A percentile compares a stretch with the other conserved stretches of the same genome.
These are phyloP conservation scores for Diaprepes abbreviatus DNA, from an alignment of 2,888 invertebrate species.

Conservation along the genomic window DNA sequence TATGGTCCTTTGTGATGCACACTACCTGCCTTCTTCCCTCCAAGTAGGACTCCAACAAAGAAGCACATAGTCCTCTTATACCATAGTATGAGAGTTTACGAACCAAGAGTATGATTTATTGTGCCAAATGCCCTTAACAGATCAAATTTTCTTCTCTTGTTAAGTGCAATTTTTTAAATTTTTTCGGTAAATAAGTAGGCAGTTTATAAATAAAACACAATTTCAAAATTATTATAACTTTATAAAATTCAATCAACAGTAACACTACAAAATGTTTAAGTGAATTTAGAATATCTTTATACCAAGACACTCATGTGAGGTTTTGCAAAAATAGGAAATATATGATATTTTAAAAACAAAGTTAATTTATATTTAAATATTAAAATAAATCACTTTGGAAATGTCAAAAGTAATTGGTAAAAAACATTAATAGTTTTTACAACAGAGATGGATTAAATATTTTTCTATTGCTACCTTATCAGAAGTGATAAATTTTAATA, in stretches of 20 bases:
- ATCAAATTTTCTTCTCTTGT: too few relatives aligned
- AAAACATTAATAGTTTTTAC: conserved; percentile 10
- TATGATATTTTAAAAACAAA: conserved; percentile 12
- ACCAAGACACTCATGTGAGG: conserved; percentile 42
- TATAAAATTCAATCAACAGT: conserved; percentile 49
- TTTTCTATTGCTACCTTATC: conserved; percentile 23
- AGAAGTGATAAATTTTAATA: conserved; percentile 26
- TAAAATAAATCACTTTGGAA: background rate
- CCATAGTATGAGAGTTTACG: too few relatives aligned
- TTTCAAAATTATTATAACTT: conserved; percentile 45
- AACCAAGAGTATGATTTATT: too few relatives aligned
- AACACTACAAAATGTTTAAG: conserved; percentile 45
- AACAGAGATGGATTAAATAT: conserved; percentile 17
- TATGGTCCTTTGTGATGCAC: too few relatives aligned
- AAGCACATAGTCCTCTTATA: too few relatives aligned
- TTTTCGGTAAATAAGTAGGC: too few relatives aligned
- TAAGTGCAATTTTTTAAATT: too few relatives aligned
- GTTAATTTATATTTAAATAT: background rate
- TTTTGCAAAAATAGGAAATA: conserved; percentile 16
- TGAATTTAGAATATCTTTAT: conserved; percentile 41
- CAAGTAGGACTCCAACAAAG: too few relatives aligned
- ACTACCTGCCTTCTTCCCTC: too few relatives aligned
- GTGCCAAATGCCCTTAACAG: too few relatives aligned
- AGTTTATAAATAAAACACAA: conserved; percentile 34
- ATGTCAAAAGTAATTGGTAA: conserved; percentile 1